Evolutionary conservation across 2,888 invertebrate species (phyloP).

Genomic region (Osmoderma eremita): DNA sequence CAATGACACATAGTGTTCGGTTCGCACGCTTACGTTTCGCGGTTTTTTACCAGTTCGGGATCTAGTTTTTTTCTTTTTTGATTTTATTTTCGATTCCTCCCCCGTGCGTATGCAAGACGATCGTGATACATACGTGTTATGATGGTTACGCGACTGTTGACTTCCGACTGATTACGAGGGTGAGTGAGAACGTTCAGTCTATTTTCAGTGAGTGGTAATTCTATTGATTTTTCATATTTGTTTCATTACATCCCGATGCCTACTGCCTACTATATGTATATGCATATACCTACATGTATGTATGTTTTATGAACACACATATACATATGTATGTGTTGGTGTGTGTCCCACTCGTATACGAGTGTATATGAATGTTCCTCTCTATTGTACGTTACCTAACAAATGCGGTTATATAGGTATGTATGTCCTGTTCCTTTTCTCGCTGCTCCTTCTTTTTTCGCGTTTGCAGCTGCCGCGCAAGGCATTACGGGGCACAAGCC

Average conservation of each 20-base stretch:
- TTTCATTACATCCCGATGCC: constrained; percentile 25
- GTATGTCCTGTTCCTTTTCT: neutral
- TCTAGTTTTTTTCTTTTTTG: constrained; percentile 15
- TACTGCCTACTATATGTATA: neutral
- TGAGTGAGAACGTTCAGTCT: constrained; percentile 21
- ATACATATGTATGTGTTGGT: too few relatives aligned
- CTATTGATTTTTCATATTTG: constrained; percentile 35
- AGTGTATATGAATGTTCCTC: too few relatives aligned
- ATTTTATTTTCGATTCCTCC: too few relatives aligned
- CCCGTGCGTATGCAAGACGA: neutral
- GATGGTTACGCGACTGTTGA: neutral
- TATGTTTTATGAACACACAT: neutral
- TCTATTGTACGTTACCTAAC: constrained; percentile 5
- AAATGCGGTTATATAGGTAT: neutral
- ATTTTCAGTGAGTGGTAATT: constrained; percentile 21
- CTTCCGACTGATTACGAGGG: constrained; percentile 3
- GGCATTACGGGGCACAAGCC: neutral
- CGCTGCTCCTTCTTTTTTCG: constrained; percentile 10
- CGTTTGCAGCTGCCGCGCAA: constrained; percentile 11
- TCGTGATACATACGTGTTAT: constrained; percentile 2
- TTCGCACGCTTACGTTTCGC: constrained; percentile 15
- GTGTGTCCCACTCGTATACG: too few relatives aligned
- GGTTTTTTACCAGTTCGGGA: constrained; percentile 18
- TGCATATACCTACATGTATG: neutral
- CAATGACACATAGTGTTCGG: constrained; percentile 24